phyloP scores from a whole-genome alignment of 2,888 invertebrate species.

The Oscheius sp. region DNA sequence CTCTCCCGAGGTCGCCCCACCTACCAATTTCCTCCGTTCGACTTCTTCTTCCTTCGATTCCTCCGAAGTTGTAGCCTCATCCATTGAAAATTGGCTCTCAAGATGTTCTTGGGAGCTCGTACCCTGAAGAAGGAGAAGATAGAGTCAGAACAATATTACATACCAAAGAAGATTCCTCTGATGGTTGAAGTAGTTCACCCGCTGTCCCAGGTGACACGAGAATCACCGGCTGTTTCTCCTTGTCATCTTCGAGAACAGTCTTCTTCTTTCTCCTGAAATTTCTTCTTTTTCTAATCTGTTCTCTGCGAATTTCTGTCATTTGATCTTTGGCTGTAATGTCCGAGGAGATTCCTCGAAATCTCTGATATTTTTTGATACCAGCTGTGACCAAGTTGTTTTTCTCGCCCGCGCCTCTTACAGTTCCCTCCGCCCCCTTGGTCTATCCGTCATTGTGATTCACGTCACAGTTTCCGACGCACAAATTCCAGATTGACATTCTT shows the following conservation, averaged over 20 bases:
- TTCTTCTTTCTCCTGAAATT: slow-evolving; percentile 28
- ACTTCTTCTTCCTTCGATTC: slow-evolving; percentile 1
- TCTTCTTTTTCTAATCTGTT: background rate
- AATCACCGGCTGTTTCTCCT: slow-evolving; percentile 8
- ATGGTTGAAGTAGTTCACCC: background rate
- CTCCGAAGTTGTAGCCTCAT: slow-evolving; percentile 12
- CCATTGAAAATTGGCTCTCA: background rate
- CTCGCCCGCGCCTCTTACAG: no score
- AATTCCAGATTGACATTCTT: slow-evolving; percentile 10
- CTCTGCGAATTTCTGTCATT: no score
- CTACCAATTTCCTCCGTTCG: background rate
- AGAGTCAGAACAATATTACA: no score
- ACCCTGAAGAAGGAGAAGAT: no score
- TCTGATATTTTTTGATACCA: no score
- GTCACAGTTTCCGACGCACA: slow-evolving; percentile 7
- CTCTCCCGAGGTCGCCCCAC: background rate
- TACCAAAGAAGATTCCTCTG: slow-evolving; percentile 13
- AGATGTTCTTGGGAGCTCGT: slow-evolving; percentile 17
- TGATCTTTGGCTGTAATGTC: no score
- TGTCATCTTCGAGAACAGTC: background rate
- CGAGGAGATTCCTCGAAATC: no score
- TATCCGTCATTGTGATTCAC: slow-evolving; percentile 5
- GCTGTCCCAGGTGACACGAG: slow-evolving; percentile 9
- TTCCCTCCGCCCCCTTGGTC: no score
- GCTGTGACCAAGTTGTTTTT: no score